Percentiles rank a stretch among this genome's conserved stretches.
phyloP scores from a whole-genome alignment of 2,888 invertebrate species.

The Sphaeridia pumilis region DNA sequence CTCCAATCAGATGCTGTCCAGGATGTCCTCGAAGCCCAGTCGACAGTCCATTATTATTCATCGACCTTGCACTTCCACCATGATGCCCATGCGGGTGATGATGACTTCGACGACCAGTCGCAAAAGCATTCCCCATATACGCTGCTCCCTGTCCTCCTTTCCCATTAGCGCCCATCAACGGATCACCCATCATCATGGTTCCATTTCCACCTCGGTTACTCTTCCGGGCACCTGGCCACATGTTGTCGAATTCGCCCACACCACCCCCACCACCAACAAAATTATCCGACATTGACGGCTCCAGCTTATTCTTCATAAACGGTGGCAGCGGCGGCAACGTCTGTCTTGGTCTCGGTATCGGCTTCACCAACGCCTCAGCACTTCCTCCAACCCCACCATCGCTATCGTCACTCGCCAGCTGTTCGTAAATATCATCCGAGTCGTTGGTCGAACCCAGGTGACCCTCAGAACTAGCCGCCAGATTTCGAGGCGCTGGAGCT shows the following conservation, averaged over 20 bases:
- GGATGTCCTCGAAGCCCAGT: slow-evolving; percentile 26
- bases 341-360: slow-evolving; percentile 29
- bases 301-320: slow-evolving; percentile 27
- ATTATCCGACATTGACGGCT: slow-evolving; percentile 31
- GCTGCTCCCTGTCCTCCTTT: slow-evolving; percentile 27
- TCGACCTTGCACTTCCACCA: slow-evolving; percentile 24
- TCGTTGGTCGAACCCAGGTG: slow-evolving; percentile 31
- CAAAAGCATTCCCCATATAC: slow-evolving; percentile 30
- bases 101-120: slow-evolving; percentile 34
- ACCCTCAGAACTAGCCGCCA: slow-evolving; percentile 23
- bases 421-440: slow-evolving; percentile 51
- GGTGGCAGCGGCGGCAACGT: slow-evolving; percentile 17
- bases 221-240: slow-evolving; percentile 33
- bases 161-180: slow-evolving; percentile 4
- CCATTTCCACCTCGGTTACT: slow-evolving; percentile 27
- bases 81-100: too few relatives aligned
- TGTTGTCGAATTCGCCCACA: slow-evolving; percentile 31
- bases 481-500: slow-evolving; percentile 25
- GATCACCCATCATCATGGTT: slow-evolving; percentile 13
- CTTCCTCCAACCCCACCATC: slow-evolving; percentile 44
- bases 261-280: slow-evolving; percentile 33
- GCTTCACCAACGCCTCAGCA: slow-evolving; percentile 32
- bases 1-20: too few relatives aligned
- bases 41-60: slow-evolving; percentile 32
- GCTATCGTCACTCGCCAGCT: slow-evolving; percentile 56